phyloP scores from a whole-genome alignment of 2,797 vertebrate species.

The Knipowitschia caucasica region DNA sequence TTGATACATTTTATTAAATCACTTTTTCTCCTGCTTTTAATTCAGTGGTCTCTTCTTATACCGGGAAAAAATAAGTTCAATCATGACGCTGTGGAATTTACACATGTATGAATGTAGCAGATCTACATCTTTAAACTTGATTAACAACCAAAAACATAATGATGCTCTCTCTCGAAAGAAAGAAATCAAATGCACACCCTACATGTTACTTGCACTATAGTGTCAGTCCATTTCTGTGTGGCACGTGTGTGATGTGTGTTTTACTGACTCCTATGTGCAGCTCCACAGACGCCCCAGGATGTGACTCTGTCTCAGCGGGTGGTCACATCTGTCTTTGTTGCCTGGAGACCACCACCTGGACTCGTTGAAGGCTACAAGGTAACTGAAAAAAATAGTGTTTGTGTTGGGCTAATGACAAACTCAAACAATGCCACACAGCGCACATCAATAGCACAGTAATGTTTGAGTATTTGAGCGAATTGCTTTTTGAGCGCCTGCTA shows the following conservation, averaged over 20 bases:
- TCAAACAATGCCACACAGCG: background rate
- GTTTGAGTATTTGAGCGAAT: background rate
- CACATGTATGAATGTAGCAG: too few species aligned
- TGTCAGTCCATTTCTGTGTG: too few species aligned
- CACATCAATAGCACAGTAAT: background rate
- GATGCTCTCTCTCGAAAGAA: too few species aligned
- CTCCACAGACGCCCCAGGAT: slow-evolving; percentile 76
- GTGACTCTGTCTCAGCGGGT: slow-evolving; percentile 75
- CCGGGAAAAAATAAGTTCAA: too few species aligned
- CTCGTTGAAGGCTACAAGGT: slow-evolving; percentile 83
- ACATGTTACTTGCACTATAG: too few species aligned
- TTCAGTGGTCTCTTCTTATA: too few species aligned
- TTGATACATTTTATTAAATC: too few species aligned
- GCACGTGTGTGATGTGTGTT: background rate
- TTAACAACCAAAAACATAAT: too few species aligned
- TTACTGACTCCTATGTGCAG: slow-evolving; percentile 52
- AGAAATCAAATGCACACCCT: too few species aligned
- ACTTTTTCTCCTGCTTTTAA: too few species aligned
- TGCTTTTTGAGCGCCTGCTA: slow-evolving; percentile 56
- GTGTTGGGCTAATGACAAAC: background rate
- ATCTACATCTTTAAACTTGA: too few species aligned
- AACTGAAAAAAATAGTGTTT: background rate
- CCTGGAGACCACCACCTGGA: slow-evolving; percentile 78
- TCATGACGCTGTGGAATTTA: too few species aligned
- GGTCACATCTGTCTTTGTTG: slow-evolving; percentile 76